Base-by-base conservation (phyloP, 2,797 vertebrate genomes). In the Margarornis squamiger region DNA sequence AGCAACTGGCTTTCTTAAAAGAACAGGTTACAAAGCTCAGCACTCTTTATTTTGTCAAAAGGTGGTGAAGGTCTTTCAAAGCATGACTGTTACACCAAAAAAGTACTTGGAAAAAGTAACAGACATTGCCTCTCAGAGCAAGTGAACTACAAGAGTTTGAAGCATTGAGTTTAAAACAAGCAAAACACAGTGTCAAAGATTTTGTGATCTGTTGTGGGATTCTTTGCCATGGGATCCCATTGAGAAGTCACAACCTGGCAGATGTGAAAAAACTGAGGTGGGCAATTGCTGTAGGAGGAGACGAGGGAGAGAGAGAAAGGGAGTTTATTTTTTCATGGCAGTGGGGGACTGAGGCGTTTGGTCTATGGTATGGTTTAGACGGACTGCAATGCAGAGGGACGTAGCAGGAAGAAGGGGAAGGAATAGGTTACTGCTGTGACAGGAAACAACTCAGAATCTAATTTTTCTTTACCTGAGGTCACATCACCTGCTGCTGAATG, bases 1-100 rank as follows among this genome's bases (percentile, higher is more conserved):
- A 91, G 59, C 61, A 94, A 52, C n/a, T 4, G 6, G 5, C 13
- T 87, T 92, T 85, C 59, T 92, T 85, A 92, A 92, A 96, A 93
- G 63, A 17, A 45, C 36, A 34, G 61, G 57, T 91, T 94, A 83
- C 36, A 92, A 90, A 95, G 49, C 75, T 90, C 45, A 74, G 48
- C 32, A 39, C 23, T 67, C 48, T 93, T 86, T 79, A 67, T 85
- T 94, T 72, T 83, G 55, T 27, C n/a, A 26, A 75, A 81, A 86
- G 55, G 26, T 73, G 9, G 19, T 41, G 49, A 93, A 94, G 52
- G 38, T 85, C 49, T 63, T 89, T 76, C 63, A 83, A 90, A 87
- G 11, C n/a, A 41, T 12, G 48, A 22, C 12, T 51, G 13, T 79
- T 46, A 67, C 34, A 77, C 52, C 43, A 83, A 82, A n/a, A 43